Base-by-base conservation (phyloP, 2,797 vertebrate genomes). In the Halcyon leucocephala region DNA sequence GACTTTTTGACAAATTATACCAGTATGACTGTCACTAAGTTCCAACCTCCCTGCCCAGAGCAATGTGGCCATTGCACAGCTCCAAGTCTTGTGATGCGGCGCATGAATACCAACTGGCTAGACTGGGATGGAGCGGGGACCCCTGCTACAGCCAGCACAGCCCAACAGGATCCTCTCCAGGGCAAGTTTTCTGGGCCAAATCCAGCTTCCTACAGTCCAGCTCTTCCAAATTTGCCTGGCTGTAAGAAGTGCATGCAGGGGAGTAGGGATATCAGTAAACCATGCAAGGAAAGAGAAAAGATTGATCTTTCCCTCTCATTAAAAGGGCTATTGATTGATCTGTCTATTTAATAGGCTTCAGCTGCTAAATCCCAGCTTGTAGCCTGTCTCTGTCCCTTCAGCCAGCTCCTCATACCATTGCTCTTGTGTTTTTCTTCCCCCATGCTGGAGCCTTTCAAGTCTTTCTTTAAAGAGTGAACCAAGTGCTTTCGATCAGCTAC, bases 371-470 rank as follows among this genome's bases (percentile, higher is more conserved):
- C 16, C 49, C 80, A 81, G 79, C 69, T 83, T 86, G 79, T 62
- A 86, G 90, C 35, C 77, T 72, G 57, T 80, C 64, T 76, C 86
- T 62, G 57, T 61, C 64, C 72, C 82, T 80, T 85, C 86, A 96
- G 84, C 77, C 87, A 91, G 71, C 78, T 95, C 64, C 51, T 95
- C 69, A 57, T 61, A 78, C 61, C 54, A 57, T 44, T 80, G 52
- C 70, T 93, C 89, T 91, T 93, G 85, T 90, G 49, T 64, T 96
- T 91, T 84, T 31, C 60, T 91, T 95, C 37, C 42, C 55, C 66
- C 2, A 2, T 49, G 51, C 26, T 84, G 44, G 33, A 86, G 58
- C 55, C 80, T 95, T 95, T 90, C 80, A 93, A 93, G 73, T 71
- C 44, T 79, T 86, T 86, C 76, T 93, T 95, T 78, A 77, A 58